phyloP scores from a whole-genome alignment of 2,113 vertebrate genomes.

The Zosterops japonicus region DNA sequence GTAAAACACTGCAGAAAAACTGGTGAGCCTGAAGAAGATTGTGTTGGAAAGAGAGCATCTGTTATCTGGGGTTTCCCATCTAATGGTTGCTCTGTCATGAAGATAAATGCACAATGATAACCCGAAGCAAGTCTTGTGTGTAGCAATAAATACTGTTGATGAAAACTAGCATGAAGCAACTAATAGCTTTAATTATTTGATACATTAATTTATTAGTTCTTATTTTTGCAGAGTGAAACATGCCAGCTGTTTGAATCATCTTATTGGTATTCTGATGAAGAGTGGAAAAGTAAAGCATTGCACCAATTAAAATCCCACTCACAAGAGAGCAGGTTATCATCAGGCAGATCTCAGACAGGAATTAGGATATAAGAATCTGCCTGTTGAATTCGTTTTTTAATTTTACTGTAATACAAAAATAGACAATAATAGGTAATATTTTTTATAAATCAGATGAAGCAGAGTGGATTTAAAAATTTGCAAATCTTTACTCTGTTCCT shows the following conservation, averaged over 20 bases:
- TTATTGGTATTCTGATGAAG: background rate
- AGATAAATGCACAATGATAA: background rate
- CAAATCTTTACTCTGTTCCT: background rate
- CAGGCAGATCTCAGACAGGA: background rate
- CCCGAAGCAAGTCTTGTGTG: background rate
- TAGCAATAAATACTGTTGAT: background rate
- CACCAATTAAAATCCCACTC: background rate
- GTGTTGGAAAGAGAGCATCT: background rate
- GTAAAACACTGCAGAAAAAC: background rate
- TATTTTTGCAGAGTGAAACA: background rate
- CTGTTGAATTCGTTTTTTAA: background rate
- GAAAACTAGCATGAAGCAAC: background rate
- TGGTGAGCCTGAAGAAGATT: background rate
- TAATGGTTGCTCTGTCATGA: background rate
- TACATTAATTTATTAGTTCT: slow-evolving; percentile 25
- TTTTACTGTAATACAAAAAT: background rate
- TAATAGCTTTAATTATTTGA: slow-evolving; percentile 60
- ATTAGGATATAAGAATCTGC: background rate
- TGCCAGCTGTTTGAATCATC: background rate
- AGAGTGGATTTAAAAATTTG: background rate
- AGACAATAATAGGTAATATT: background rate
- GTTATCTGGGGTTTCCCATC: background rate
- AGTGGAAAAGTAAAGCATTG: background rate
- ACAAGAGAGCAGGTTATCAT: background rate
- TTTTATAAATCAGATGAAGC: background rate